Base-by-base conservation (phyloP, 2,797 vertebrate species). In the Hozukius guyotensis region DNA sequence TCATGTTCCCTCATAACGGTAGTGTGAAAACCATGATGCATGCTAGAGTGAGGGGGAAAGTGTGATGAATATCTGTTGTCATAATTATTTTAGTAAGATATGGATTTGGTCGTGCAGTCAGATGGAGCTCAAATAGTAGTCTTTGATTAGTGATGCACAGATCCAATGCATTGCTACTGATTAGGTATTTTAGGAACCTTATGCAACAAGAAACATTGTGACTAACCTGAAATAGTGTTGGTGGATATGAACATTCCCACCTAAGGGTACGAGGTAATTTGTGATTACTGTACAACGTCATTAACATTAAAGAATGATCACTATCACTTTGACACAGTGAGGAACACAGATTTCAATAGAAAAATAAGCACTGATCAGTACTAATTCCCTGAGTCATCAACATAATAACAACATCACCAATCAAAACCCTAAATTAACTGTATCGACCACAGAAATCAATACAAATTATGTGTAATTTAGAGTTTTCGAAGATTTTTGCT, bases 11-110 rank as follows among this genome's bases (percentile, higher is more conserved):
- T 59, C 59, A 73, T 24, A 80, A 83, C 29, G 61, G 68, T 29
- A 49, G 79, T 78, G 77, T 83, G 36, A 80, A 84, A 78, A 81
- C 55, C 11, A 52, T 68, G 66, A 81, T 66, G 66, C 80, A 82
- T 74, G 53, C 38, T 46, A 2, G 53, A 55, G 31, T 38, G 78
- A 34, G 34, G 38, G 53, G 32, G 62, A 24, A 42, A 12, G 73
- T 46, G 62, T 61, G 60, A 83, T 84, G 31, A 78, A 56, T 65
- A 73, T 75, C 6, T 72, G 57, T 71, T 61, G 61, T 46, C 11
- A 61, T 49, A 13, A 56, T 81, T 77, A 72, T 77, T 72, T 76
- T 73, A 61, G 31, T 20, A 6, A 71, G 29, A 70, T 53, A 20
- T 75, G 31, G 2, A 36, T 55, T 65, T 68, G 3, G 42, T 69